Conservation (phyloP, 2,797 vertebrate genomes). For the Tamandua tetradactyla region DNA sequence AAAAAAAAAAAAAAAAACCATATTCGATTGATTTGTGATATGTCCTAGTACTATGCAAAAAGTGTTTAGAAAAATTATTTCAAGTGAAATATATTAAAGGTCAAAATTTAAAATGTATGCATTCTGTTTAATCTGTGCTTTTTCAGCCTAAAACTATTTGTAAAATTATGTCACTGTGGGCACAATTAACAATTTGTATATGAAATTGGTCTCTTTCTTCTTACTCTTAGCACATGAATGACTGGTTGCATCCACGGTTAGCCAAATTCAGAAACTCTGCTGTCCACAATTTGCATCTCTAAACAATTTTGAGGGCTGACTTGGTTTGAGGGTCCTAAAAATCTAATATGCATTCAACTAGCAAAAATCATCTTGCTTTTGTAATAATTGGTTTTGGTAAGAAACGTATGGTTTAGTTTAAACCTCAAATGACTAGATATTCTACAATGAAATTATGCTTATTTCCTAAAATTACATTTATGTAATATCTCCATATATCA, state of each 20-base stretch:
- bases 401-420: slow-evolving; percentile 29
- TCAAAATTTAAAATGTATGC: slow-evolving; percentile 10
- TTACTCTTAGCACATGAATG: neutral
- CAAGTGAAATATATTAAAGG: slow-evolving; percentile 29
- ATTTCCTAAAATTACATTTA: slow-evolving; percentile 48
- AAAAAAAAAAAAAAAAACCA: no score
- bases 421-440: slow-evolving; percentile 12
- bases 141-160: neutral
- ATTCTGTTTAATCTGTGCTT: neutral
- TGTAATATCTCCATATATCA: slow-evolving; percentile 6
- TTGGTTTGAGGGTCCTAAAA: neutral
- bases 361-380: slow-evolving; percentile 34
- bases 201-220: neutral
- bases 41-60: neutral
- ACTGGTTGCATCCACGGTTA: neutral
- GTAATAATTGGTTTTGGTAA: slow-evolving; percentile 31
- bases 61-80: slow-evolving; percentile 8
- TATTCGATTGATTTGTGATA: neutral
- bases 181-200: neutral
- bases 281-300: slow-evolving; percentile 8
- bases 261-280: neutral
- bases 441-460: slow-evolving; percentile 4
- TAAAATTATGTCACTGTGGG: neutral
- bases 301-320: neutral
- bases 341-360: slow-evolving; percentile 15